Conservation (phyloP, 2,797 vertebrate genomes). For the Gouania willdenowi region DNA sequence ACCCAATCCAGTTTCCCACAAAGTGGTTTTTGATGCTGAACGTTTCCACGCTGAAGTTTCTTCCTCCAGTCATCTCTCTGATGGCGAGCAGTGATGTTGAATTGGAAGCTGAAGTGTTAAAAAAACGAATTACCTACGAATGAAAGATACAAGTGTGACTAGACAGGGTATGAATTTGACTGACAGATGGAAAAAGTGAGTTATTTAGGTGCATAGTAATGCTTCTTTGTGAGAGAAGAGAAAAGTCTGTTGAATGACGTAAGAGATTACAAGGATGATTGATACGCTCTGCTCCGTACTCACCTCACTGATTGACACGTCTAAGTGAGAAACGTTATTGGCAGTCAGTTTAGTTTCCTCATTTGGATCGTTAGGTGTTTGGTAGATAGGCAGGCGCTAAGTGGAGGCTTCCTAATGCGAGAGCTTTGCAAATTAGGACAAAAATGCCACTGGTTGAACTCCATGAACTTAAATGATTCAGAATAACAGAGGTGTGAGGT, state of each 20-base stretch:
- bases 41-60: too few relatives aligned
- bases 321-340: slow-evolving; percentile 17
- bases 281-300: slow-evolving; percentile 11
- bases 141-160: too few relatives aligned
- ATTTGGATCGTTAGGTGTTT: slow-evolving; percentile 28
- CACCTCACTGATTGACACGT: slow-evolving; percentile 31
- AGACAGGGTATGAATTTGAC: slow-evolving; percentile 14
- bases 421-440: slow-evolving; percentile 22
- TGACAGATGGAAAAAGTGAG: neutral
- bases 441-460: slow-evolving; percentile 18
- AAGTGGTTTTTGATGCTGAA: too few relatives aligned
- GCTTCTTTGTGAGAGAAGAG: too few relatives aligned
- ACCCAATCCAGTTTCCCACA: too few relatives aligned
- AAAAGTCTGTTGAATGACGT: neutral
- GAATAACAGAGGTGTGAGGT: too few relatives aligned
- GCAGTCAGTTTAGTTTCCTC: slow-evolving; percentile 25
- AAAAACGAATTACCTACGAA: too few relatives aligned
- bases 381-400: slow-evolving; percentile 27
- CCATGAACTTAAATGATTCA: too few relatives aligned
- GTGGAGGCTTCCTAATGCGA: slow-evolving; percentile 21
- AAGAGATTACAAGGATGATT: slow-evolving; percentile 1
- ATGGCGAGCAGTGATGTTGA: too few relatives aligned
- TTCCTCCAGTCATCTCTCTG: too few relatives aligned
- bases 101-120: too few relatives aligned
- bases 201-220: too few relatives aligned